Conservation (phyloP, 2,113 vertebrate species). For the Oryzias celebensis region DNA sequence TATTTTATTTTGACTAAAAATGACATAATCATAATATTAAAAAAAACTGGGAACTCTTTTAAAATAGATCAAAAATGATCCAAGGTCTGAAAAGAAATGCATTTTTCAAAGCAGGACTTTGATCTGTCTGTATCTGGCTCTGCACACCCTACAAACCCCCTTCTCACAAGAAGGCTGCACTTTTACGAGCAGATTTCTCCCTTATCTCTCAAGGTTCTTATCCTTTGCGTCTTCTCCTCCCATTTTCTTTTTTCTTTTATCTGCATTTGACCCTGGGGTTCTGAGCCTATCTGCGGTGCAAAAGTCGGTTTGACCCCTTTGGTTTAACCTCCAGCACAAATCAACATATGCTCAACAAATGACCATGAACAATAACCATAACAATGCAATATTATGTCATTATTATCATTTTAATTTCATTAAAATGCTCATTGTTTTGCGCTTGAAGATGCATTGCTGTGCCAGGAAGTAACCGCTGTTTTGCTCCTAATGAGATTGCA, state of each 20-base stretch:
- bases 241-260: constrained; percentile 31
- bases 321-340: constrained; percentile 58
- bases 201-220: constrained; percentile 56
- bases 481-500: background rate
- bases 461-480: constrained; percentile 4
- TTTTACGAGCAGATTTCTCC: constrained; percentile 58
- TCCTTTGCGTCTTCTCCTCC: constrained; percentile 37
- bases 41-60: no score
- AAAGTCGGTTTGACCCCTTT: constrained; percentile 65
- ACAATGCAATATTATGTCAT: background rate
- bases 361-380: constrained; percentile 16
- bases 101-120: constrained; percentile 26
- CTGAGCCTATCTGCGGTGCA: constrained; percentile 24
- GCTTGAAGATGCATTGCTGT: background rate
- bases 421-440: background rate
- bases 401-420: background rate
- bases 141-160: background rate
- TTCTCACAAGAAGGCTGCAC: background rate
- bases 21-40: no score
- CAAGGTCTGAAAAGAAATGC: constrained; percentile 32
- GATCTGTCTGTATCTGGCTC: constrained; percentile 10
- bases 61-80: constrained; percentile 32
- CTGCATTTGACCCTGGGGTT: constrained; percentile 57
- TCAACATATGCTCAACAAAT: constrained; percentile 37
- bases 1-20: no score